Conservation (phyloP, 2,888 invertebrate genomes). For the Amphiduros pacificus region DNA sequence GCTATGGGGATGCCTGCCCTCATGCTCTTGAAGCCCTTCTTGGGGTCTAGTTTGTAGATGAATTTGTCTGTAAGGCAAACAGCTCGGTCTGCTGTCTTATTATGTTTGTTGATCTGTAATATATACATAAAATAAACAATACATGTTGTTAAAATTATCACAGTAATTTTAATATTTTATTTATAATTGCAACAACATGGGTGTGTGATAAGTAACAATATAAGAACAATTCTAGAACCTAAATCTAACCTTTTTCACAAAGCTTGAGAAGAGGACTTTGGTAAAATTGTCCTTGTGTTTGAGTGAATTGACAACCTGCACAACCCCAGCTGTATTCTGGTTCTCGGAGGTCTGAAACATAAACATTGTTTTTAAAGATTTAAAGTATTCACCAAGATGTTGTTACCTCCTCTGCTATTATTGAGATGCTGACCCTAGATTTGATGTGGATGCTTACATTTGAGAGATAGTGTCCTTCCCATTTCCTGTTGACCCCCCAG, state of each 20-base stretch:
- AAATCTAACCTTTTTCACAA: constrained; percentile 56
- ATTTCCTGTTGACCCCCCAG: constrained; percentile 78
- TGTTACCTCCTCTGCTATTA: no score
- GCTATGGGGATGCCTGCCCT: constrained; percentile 80
- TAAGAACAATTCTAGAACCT: neutral
- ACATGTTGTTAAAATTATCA: neutral
- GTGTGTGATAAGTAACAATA: neutral
- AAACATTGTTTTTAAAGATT: constrained; percentile 1
- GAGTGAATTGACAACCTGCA: constrained; percentile 70
- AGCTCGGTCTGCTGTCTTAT: constrained; percentile 85
- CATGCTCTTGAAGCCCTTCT: constrained; percentile 81
- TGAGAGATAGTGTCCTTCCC: constrained; percentile 83
- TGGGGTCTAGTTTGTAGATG: constrained; percentile 84
- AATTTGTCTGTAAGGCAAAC: constrained; percentile 81
- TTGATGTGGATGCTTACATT: constrained; percentile 51
- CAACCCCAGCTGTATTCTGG: constrained; percentile 68
- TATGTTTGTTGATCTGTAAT: constrained; percentile 68
- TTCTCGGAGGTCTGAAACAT: constrained; percentile 68
- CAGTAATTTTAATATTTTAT: neutral
- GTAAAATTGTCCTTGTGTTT: constrained; percentile 70
- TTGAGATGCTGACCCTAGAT: no score
- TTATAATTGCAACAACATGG: neutral
- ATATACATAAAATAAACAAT: neutral
- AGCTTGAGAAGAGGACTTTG: constrained; percentile 48
- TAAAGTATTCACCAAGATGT: no score